phyloP scores from a whole-genome alignment of 2,888 invertebrate species.

The Parnassius apollo region DNA sequence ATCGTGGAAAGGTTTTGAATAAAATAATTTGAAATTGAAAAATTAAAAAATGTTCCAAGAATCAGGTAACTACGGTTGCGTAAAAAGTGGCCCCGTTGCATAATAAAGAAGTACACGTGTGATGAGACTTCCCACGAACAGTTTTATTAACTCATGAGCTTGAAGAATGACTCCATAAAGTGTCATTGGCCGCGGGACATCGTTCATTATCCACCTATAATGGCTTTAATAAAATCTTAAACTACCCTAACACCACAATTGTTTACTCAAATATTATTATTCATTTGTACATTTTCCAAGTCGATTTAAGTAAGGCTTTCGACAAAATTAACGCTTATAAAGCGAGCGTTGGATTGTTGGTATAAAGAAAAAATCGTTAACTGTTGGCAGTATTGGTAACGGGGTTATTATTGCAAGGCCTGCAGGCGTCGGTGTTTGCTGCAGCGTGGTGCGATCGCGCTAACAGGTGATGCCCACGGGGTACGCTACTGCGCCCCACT shows the following conservation, averaged over 20 bases:
- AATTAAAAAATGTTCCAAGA: neutral
- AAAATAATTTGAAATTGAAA: no score
- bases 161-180: slow-evolving; percentile 73
- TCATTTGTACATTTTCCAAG: slow-evolving; percentile 36
- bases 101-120: slow-evolving; percentile 34
- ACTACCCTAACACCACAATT: slow-evolving; percentile 41
- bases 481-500: slow-evolving; percentile 57
- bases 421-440: slow-evolving; percentile 42
- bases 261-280: slow-evolving; percentile 2
- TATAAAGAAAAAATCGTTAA: slow-evolving; percentile 6
- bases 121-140: slow-evolving; percentile 55
- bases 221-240: slow-evolving; percentile 65
- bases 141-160: slow-evolving; percentile 72
- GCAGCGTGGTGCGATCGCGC: slow-evolving; percentile 34
- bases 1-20: no score
- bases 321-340: neutral
- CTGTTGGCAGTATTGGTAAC: slow-evolving; percentile 29
- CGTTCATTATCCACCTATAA: slow-evolving; percentile 66
- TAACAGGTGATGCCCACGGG: slow-evolving; percentile 51
- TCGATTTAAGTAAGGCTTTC: slow-evolving; percentile 27
- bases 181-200: slow-evolving; percentile 69
- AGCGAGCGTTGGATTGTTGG: slow-evolving; percentile 38
- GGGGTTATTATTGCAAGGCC: slow-evolving; percentile 53
- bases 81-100: slow-evolving; percentile 18
- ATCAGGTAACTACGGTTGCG: no score